Conservation (phyloP, 2,113 vertebrate species). For the Echinops telfairi region DNA sequence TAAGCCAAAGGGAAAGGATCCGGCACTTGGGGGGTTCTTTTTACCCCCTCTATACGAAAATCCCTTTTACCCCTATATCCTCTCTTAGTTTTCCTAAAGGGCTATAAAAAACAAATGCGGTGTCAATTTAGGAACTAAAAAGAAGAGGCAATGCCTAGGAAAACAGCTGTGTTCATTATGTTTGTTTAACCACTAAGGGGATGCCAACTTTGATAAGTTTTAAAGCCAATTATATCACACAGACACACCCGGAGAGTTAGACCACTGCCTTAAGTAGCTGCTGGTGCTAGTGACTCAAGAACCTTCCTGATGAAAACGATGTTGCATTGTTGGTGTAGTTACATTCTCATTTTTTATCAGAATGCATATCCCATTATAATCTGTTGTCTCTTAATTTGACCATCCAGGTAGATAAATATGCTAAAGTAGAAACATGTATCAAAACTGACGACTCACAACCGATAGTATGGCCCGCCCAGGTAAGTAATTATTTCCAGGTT, state of each 20-base stretch:
- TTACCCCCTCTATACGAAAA: too few species aligned
- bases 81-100: background rate
- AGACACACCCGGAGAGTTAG: background rate
- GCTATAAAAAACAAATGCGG: background rate
- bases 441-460: slow-evolving; percentile 95
- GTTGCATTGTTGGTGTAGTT: background rate
- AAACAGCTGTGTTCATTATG: background rate
- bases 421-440: slow-evolving; percentile 96
- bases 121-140: background rate
- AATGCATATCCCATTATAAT: slow-evolving; percentile 43
- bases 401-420: slow-evolving; percentile 97
- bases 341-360: background rate
- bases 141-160: background rate
- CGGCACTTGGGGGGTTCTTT: too few species aligned
- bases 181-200: background rate
- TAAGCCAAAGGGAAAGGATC: background rate
- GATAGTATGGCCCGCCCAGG: slow-evolving; percentile 96
- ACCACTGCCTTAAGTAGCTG: background rate
- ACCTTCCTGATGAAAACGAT: background rate
- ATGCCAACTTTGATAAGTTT: slow-evolving; percentile 5
- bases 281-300: background rate
- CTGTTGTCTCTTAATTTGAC: slow-evolving; percentile 54
- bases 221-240: background rate
- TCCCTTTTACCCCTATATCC: background rate
- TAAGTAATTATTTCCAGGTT: slow-evolving; percentile 85